Conservation (phyloP, 2,888 invertebrate species). For the Molorchus minor region DNA sequence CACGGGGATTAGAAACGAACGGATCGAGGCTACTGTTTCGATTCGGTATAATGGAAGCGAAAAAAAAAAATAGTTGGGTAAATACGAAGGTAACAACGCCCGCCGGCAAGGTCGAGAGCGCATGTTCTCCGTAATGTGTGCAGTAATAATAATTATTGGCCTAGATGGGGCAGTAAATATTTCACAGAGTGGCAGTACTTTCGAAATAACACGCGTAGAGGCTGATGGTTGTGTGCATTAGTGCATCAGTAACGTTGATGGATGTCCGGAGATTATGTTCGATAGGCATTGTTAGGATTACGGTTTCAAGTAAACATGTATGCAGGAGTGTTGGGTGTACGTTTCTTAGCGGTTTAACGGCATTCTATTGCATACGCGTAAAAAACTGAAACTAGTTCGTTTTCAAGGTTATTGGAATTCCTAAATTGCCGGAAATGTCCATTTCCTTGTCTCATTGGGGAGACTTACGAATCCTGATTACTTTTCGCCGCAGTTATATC, state of each 20-base stretch:
- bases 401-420: no score
- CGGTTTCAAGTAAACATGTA: no score
- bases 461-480: no score
- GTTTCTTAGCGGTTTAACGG: no score
- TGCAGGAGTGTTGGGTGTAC: no score
- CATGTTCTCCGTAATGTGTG: conserved; percentile 33
- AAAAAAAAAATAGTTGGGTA: conserved; percentile 23
- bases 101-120: conserved; percentile 37
- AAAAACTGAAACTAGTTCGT: no score
- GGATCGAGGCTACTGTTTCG: conserved; percentile 27
- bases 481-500: no score
- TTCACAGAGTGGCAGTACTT: conserved; percentile 34
- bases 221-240: conserved; percentile 19
- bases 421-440: no score
- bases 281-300: no score
- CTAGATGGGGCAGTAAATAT: conserved; percentile 39
- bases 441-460: no score
- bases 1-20: conserved; percentile 14
- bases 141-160: conserved; percentile 35
- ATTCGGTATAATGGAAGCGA: conserved; percentile 19
- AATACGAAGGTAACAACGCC: conserved; percentile 29
- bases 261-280: no score
- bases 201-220: conserved; percentile 34
- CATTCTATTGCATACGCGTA: no score
- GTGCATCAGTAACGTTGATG: conserved; percentile 19